Base-by-base conservation (phyloP, 2,113 vertebrate species). In the Gymnogyps californianus region DNA sequence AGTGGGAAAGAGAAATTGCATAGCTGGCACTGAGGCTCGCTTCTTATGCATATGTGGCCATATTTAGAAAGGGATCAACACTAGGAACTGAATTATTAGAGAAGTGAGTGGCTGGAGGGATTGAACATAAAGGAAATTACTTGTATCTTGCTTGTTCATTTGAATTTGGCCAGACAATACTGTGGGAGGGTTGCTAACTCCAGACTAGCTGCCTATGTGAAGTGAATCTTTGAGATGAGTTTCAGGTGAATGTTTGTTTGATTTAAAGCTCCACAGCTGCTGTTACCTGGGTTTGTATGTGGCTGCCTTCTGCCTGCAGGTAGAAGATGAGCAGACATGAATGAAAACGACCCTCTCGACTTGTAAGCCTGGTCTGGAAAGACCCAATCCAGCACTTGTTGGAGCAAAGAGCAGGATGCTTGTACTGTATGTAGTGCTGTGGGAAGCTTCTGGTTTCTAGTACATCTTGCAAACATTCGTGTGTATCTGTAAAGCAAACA, bases 1-100 rank as follows among this genome's bases (percentile, higher is more conserved):
- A 77, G 86, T 89, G 95, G 89, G 95, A 84, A 91, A 83, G 86
- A 93, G 94, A 96, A 83, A 91, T 88, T 89, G 84, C 77, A 29
- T 31, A 74, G 72, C 95, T 96, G 95, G 94, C 93, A 76, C 91
- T 1, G 52, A 85, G 76, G 42, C 83, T 87, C 3, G 1, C 80
- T 89, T 51, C 89, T 84, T 89, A 51, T 42, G 89, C 58, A 20
- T 80, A 32, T 90, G 74, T 91, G 91, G 91, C 94, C 75, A 25
- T 91, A 58, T 91, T 91, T 93, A 96, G 95, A 77, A 95, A 91
- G 90, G 66, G 62, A 91, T 96, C 78, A 74, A 76, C 91, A 58
- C 66, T n/a, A 85, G 87, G 66, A 94, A 28, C 87, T 58, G 82
- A 83, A 62, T 93, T 95, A 79, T 81, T 94, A 69, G 94, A 87